Conservation (phyloP, 2,113 vertebrate genomes). For the Rhinichthys klamathensis region DNA sequence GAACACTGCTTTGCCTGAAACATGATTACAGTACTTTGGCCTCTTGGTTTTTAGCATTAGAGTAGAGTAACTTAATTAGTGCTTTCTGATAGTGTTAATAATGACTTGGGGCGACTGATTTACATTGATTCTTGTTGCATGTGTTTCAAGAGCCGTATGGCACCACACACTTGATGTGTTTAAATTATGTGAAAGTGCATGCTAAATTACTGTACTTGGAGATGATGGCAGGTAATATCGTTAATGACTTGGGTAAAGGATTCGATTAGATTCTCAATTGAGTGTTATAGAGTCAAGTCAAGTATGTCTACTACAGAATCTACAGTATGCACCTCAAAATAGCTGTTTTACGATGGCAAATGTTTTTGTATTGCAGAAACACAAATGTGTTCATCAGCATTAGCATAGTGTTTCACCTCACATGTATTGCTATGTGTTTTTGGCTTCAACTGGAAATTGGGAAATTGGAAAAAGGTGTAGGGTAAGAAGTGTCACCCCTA, state of each 20-base stretch:
- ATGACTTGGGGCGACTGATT: slow-evolving; percentile 65
- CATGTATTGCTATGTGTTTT: not conserved
- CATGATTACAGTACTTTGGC: slow-evolving; percentile 76
- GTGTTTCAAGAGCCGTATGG: slow-evolving; percentile 58
- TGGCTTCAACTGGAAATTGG: not conserved
- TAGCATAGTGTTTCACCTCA: not conserved
- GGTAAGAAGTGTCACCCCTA: not conserved
- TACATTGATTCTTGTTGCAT: slow-evolving; percentile 69
- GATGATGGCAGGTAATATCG: slow-evolving; percentile 46
- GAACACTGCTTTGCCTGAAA: slow-evolving; percentile 80
- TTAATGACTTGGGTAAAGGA: slow-evolving; percentile 43
- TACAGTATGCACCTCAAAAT: slow-evolving; percentile 23
- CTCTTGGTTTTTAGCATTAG: slow-evolving; percentile 74
- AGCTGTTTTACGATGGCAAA: not conserved
- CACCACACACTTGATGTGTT: slow-evolving; percentile 60
- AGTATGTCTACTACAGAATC: slow-evolving; percentile 40
- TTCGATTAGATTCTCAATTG: slow-evolving; percentile 54
- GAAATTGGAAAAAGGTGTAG: not conserved
- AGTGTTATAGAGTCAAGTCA: slow-evolving; percentile 28
- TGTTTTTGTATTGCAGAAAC: not conserved
- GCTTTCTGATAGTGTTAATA: slow-evolving; percentile 64
- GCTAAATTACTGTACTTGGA: slow-evolving; percentile 59
- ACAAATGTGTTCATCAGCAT: not conserved
- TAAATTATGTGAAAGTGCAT: slow-evolving; percentile 59
- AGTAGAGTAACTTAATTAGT: slow-evolving; percentile 72